Evolutionary conservation across 1,140 invertebrate species (phyloP).

Genomic region (Aphaenogaster ashmeadi): DNA sequence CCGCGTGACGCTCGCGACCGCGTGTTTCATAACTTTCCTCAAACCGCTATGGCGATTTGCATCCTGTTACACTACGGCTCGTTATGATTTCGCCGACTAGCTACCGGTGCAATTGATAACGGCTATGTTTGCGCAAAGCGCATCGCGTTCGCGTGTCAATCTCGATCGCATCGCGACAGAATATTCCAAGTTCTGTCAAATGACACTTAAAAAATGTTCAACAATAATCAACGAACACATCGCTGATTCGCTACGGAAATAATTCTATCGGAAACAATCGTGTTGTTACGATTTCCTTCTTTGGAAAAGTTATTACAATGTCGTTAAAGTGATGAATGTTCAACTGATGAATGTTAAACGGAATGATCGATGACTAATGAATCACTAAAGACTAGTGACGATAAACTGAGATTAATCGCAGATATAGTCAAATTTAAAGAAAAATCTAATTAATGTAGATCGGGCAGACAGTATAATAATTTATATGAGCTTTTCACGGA

Average conservation of each 20-base stretch:
- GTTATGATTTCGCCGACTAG: constrained; percentile 70
- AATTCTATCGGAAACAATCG: background rate
- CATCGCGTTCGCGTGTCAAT: background rate
- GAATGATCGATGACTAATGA: background rate
- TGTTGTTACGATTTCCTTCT: background rate
- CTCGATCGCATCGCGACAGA: background rate
- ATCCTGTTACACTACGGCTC: constrained; percentile 74
- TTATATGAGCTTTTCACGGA: background rate
- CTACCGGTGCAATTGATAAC: constrained; percentile 15
- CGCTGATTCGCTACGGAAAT: background rate
- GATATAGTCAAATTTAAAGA: background rate
- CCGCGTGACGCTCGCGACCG: constrained; percentile 60
- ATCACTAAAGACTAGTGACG: background rate
- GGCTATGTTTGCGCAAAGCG: constrained; percentile 6
- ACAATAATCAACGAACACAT: background rate
- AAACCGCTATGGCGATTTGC: constrained; percentile 65
- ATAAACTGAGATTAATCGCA: background rate
- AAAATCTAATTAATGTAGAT: background rate
- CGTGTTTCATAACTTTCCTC: constrained; percentile 78
- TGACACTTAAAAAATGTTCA: background rate
- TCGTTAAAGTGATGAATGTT: background rate
- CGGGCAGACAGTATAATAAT: background rate
- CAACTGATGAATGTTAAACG: background rate
- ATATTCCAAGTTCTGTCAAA: background rate
- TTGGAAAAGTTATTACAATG: constrained; percentile 4